Conservation (phyloP, 2,888 invertebrate species). For the Lagria hirta region DNA sequence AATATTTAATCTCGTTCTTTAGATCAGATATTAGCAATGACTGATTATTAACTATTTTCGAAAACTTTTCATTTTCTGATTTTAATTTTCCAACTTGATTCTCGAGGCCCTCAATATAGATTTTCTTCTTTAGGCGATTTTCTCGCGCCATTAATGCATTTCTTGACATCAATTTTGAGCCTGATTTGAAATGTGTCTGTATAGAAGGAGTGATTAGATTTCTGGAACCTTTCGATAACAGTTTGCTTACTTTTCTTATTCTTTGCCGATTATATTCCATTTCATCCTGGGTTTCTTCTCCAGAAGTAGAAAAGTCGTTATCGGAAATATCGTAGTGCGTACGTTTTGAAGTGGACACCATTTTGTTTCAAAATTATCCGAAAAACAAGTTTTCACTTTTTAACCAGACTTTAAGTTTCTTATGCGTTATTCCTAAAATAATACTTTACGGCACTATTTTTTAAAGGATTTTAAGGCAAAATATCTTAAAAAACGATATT, state of each 20-base stretch:
- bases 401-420: no score
- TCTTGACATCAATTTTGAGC: conserved; percentile 54
- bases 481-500: no score
- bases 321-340: conserved; percentile 29
- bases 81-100: conserved; percentile 54
- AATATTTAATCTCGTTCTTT: conserved; percentile 58
- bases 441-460: no score
- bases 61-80: conserved; percentile 55
- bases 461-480: no score
- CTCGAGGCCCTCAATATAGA: conserved; percentile 61
- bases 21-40: conserved; percentile 55
- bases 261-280: conserved; percentile 15
- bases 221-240: background rate
- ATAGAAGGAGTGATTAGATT: background rate
- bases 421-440: no score
- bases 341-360: conserved; percentile 33
- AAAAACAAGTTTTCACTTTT: background rate
- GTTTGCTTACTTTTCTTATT: conserved; percentile 24
- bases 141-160: conserved; percentile 66
- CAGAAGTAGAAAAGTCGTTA: conserved; percentile 24
- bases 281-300: conserved; percentile 23
- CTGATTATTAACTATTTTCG: conserved; percentile 56
- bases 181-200: conserved; percentile 26
- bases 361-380: conserved; percentile 3
- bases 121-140: conserved; percentile 64